Base-by-base conservation (phyloP, 2,888 invertebrate genomes). In the Chromoteleia sp. region DNA sequence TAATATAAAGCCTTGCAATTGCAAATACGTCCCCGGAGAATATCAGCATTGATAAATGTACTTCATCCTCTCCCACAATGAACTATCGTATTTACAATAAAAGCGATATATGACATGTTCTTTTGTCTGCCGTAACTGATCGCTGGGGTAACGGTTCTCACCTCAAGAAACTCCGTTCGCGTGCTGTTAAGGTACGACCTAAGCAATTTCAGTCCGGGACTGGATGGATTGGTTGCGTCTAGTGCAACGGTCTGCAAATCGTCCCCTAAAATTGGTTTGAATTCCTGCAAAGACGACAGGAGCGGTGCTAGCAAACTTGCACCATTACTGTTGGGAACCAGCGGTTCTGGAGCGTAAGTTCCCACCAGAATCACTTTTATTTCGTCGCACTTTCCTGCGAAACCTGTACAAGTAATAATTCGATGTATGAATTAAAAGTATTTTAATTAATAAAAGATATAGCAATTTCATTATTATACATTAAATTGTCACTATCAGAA, bases 181-280 rank as follows among this genome's bases (percentile, higher is more conserved):
- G 87, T 87, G 75, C 87, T 89, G 73, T 87, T 88, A 71, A 92
- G 87, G 74, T 91, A 89, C 21, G 90, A 89, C 80, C 91, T 87
- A 58, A 92, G 89, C 50, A 88, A 79, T 84, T 92, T 92, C 39
- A 92, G 85, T 77, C 91, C 91, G 41, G 91, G 91, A 85, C 91
- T 91, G 77, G 91, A 91, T 61, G 91, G 87, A 89, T 91, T 91
- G 14, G 91, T 91, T 43, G 91, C 91, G 71, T 92, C 91, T 63
- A 92, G 84, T 19, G 90, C 91, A 52, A 91, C 90, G 84, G 89
- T 88, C 71, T 87, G 88, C 7, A 90, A 89, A 54, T 91, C 91
- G 4, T 91, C 90, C 21, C 91, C 91, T 67, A 91, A 85, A 81
- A 92, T 88, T 33, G 89, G 86, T 17, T 87, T 85, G 73, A 90